phyloP scores from a whole-genome alignment of 2,888 invertebrate genomes.

The Tetheella fluctuosa region DNA sequence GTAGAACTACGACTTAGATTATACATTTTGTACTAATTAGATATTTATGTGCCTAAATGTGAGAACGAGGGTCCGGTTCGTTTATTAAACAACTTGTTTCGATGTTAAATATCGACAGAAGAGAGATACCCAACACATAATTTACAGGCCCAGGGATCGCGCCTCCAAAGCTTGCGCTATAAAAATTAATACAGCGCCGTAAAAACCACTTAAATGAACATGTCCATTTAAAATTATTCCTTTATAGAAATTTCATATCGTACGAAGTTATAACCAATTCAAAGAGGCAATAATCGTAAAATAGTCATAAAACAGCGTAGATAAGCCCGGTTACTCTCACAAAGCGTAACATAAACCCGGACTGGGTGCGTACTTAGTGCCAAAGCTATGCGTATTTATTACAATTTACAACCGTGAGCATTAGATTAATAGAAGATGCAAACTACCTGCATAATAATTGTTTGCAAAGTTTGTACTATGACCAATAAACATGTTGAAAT shows the following conservation, averaged over 20 bases:
- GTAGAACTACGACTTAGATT: background rate
- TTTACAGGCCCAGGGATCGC: slow-evolving; percentile 19
- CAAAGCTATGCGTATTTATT: slow-evolving; percentile 51
- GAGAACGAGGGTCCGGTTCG: background rate
- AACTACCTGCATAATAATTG: slow-evolving; percentile 19
- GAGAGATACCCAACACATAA: background rate
- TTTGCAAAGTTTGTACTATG: slow-evolving; percentile 2
- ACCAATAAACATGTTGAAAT: slow-evolving; percentile 12
- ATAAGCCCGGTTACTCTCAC: slow-evolving; percentile 72
- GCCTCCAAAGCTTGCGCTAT: slow-evolving; percentile 40
- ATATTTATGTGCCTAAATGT: background rate
- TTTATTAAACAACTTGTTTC: slow-evolving; percentile 25
- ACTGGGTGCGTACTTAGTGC: slow-evolving; percentile 52
- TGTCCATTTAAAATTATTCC: slow-evolving; percentile 77
- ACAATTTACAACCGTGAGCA: slow-evolving; percentile 42
- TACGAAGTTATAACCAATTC: slow-evolving; percentile 79
- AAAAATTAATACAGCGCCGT: slow-evolving; percentile 65
- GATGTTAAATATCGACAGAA: slow-evolving; percentile 25
- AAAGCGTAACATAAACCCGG: slow-evolving; percentile 62
- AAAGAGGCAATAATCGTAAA: slow-evolving; percentile 80
- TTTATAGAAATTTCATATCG: slow-evolving; percentile 80
- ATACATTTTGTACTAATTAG: no score
- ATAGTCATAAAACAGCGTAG: slow-evolving; percentile 74
- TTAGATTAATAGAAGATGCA: slow-evolving; percentile 39
- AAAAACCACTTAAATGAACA: slow-evolving; percentile 73